A percentile compares a stretch with the other conserved stretches of the same genome.
These are phyloP conservation scores for Pipistrellus kuhlii DNA, from an alignment of 2,797 vertebrate genomes.

Conservation along the genomic window DNA sequence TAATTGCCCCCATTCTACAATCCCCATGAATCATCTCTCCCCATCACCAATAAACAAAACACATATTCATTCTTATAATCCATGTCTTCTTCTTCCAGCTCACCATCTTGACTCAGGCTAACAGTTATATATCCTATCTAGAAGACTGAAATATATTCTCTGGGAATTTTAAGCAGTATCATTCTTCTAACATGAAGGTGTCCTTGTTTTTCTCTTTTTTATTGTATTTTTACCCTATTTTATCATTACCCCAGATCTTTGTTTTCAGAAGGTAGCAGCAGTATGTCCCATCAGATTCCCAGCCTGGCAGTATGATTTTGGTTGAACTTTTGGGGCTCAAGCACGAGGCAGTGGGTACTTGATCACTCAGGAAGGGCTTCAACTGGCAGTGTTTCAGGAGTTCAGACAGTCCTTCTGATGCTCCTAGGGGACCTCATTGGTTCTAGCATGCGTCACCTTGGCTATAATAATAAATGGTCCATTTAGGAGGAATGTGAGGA, in stretches of 20 bases:
- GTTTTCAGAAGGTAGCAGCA: background rate
- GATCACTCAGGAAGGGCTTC: background rate
- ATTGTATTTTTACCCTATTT: background rate
- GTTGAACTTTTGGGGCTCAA: background rate
- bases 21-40: background rate
- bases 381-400: background rate
- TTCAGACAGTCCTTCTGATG: background rate
- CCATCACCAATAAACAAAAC: slow-evolving; percentile 5
- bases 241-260: background rate
- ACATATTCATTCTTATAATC: background rate
- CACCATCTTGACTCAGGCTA: background rate
- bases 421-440: background rate
- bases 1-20: background rate
- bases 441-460: background rate
- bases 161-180: background rate
- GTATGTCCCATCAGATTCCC: background rate
- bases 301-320: background rate
- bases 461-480: background rate
- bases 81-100: background rate
- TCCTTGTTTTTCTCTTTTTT: background rate
- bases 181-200: background rate
- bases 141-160: background rate
- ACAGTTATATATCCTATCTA: background rate
- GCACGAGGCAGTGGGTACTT: background rate
- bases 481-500: background rate